These are phyloP conservation scores for Odontocerum albicorne DNA, from an alignment of 2,888 invertebrate genomes.

Conservation along the genomic window DNA sequence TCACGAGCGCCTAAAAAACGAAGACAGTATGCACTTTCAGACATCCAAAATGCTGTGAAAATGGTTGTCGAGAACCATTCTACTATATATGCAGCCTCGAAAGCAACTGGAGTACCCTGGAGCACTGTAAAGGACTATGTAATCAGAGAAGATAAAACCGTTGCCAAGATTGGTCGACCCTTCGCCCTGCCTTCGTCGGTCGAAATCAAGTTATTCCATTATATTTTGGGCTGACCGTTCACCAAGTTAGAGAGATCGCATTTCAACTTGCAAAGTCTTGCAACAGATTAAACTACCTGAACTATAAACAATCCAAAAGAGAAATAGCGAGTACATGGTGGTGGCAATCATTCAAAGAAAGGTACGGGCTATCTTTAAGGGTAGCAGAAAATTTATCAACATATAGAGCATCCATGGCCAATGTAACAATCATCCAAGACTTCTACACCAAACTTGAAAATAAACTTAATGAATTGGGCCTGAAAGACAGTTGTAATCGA, in stretches of 20 bases:
- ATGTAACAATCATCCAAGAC: constrained; percentile 23
- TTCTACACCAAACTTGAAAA: constrained; percentile 31
- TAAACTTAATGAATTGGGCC: constrained; percentile 13
- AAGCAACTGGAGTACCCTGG: constrained; percentile 12
- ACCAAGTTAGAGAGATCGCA: constrained; percentile 24
- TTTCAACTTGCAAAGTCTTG: constrained; percentile 25
- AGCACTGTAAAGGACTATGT: constrained; percentile 13
- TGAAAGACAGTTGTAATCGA: constrained; percentile 19
- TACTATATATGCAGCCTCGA: constrained; percentile 8
- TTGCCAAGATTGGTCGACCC: constrained; percentile 7
- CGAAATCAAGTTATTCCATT: constrained; percentile 1
- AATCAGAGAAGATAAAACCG: constrained; percentile 1
- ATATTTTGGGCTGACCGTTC: constrained; percentile 18
- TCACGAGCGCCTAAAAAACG: constrained; percentile 1
- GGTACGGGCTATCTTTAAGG: constrained; percentile 31
- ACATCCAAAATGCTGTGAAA: background rate
- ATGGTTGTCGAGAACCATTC: background rate
- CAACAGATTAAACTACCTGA: constrained; percentile 19
- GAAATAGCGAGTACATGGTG: constrained; percentile 32
- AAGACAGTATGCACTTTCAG: constrained; percentile 5
- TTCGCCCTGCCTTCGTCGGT: background rate
- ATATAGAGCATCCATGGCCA: constrained; percentile 27
- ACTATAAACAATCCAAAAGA: constrained; percentile 21
- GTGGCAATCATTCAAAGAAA: constrained; percentile 11
- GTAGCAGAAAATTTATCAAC: constrained; percentile 25